These are phyloP conservation scores for Myotis vivesi DNA, from an alignment of 2,797 vertebrate species.

Conservation along the genomic window DNA sequence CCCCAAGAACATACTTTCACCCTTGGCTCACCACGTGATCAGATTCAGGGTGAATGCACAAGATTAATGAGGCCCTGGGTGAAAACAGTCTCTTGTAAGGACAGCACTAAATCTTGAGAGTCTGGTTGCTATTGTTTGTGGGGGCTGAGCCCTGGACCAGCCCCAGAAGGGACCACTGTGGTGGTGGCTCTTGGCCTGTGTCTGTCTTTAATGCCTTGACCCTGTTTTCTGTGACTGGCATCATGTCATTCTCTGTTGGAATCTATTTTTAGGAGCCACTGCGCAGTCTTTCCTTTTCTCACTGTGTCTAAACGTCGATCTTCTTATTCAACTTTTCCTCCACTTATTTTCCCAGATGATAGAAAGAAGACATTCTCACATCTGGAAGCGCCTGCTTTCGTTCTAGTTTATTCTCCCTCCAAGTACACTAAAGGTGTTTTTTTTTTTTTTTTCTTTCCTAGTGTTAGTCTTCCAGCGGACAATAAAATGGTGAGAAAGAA, in stretches of 20 bases:
- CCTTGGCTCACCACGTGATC: constrained; percentile 50
- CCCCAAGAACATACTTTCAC: constrained; percentile 59
- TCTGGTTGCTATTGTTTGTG: constrained; percentile 52
- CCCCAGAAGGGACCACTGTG: background rate
- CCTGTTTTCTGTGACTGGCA: background rate
- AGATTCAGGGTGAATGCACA: constrained; percentile 42
- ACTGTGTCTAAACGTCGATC: constrained; percentile 27
- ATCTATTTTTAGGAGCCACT: constrained; percentile 11
- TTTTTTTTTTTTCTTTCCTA: background rate
- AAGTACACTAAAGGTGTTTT: background rate
- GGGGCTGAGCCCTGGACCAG: background rate
- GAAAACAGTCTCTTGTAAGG: constrained; percentile 65
- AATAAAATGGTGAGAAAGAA: constrained; percentile 21
- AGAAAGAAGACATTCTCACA: constrained; percentile 17
- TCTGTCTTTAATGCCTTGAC: background rate
- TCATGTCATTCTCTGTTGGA: background rate
- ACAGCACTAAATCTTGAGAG: constrained; percentile 66
- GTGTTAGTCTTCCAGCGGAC: background rate
- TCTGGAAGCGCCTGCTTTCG: background rate
- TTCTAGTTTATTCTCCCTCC: constrained; percentile 10
- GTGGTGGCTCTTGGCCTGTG: background rate
- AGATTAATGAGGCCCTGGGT: constrained; percentile 72
- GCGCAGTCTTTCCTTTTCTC: background rate
- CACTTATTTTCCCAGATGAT: background rate
- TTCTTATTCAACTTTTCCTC: background rate